Conservation (phyloP, 2,113 vertebrate genomes). For the Forbesichthys agassizii region DNA sequence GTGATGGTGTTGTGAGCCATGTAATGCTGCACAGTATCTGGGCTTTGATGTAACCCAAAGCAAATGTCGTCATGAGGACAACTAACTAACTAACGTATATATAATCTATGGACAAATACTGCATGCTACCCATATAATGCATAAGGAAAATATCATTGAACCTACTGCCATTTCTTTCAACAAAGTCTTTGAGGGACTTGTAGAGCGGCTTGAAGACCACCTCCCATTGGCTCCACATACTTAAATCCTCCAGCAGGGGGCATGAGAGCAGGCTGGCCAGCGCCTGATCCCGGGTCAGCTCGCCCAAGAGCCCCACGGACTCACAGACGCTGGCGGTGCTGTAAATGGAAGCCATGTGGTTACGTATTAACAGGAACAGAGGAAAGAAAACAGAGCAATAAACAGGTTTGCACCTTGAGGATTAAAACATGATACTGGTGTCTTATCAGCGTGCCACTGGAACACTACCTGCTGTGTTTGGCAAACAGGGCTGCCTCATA, state of each 20-base stretch:
- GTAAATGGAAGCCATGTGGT: background rate
- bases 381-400: background rate
- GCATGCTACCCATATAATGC: too few species aligned
- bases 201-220: slow-evolving; percentile 71
- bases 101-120: too few species aligned
- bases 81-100: too few species aligned
- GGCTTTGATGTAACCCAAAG: too few species aligned
- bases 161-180: slow-evolving; percentile 70
- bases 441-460: background rate
- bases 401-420: too few species aligned
- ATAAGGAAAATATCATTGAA: too few species aligned
- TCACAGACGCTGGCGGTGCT: slow-evolving; percentile 43
- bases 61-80: too few species aligned
- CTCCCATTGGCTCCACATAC: slow-evolving; percentile 80
- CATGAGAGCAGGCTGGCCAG: slow-evolving; percentile 70
- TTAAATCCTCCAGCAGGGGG: slow-evolving; percentile 77
- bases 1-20: too few species aligned
- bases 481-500: slow-evolving; percentile 75
- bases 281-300: slow-evolving; percentile 66
- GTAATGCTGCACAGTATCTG: too few species aligned
- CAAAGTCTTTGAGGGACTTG: slow-evolving; percentile 78
- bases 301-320: slow-evolving; percentile 70
- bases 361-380: background rate
- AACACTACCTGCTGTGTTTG: slow-evolving; percentile 57
- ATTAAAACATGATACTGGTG: background rate